Conservation (phyloP, 1,140 invertebrate species). For the Agrypnia vestita region DNA sequence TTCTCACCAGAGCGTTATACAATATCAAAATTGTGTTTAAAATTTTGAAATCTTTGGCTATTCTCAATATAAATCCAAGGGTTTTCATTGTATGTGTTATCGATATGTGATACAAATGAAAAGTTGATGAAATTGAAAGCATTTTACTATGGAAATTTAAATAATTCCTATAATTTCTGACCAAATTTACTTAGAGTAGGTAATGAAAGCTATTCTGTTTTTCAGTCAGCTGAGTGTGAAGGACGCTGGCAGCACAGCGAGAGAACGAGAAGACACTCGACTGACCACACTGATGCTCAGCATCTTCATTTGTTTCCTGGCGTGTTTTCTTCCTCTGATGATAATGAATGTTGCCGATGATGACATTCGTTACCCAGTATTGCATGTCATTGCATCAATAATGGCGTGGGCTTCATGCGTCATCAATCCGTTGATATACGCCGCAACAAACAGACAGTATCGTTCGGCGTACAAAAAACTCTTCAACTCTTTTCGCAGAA, state of each 20-base stretch:
- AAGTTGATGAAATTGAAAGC: no score
- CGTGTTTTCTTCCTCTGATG: conserved; percentile 90
- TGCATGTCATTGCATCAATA: conserved; percentile 87
- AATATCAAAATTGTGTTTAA: no score
- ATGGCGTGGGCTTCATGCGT: conserved; percentile 90
- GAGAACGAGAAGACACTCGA: conserved; percentile 80
- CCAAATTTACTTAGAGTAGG: background rate
- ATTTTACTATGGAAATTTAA: no score
- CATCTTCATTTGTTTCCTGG: conserved; percentile 88
- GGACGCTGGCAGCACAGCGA: conserved; percentile 67
- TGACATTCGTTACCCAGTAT: conserved; percentile 78
- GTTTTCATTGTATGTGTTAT: no score
- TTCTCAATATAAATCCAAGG: no score
- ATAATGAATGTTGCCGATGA: conserved; percentile 89
- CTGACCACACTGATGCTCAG: conserved; percentile 88
- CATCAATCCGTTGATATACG: conserved; percentile 91
- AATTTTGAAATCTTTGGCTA: no score
- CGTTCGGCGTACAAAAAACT: conserved; percentile 82
- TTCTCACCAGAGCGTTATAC: no score
- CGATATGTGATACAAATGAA: no score
- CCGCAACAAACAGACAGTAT: conserved; percentile 88
- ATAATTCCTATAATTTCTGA: background rate
- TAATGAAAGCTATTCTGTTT: conserved; percentile 47
- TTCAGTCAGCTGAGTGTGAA: conserved; percentile 67
- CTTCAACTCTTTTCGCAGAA: conserved; percentile 72